Evolutionary conservation across 2,797 vertebrate species (phyloP).

Genomic region (Neopelma chrysocephalum): DNA sequence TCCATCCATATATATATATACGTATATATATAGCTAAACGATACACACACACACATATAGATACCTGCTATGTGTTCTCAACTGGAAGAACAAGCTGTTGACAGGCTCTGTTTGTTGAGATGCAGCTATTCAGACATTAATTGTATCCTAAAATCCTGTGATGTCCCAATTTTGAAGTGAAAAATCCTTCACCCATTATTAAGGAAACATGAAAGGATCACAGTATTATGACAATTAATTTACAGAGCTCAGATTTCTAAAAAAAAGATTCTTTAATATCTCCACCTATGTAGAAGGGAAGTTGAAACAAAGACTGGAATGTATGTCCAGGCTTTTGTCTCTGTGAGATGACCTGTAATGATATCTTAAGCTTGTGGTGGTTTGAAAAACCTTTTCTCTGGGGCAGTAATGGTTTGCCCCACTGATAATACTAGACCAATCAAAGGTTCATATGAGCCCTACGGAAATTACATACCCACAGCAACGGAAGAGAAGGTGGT

Average conservation of each 20-base stretch:
- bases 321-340: neutral
- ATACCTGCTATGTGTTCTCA: neutral
- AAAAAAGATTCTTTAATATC: neutral
- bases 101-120: neutral
- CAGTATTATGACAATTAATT: neutral
- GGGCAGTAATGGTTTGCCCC: too few relatives aligned
- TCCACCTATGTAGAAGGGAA: neutral
- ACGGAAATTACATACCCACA: too few relatives aligned
- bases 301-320: neutral
- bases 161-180: neutral
- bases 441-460: too few relatives aligned
- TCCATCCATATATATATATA: neutral
- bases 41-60: accelerated
- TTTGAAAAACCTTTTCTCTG: too few relatives aligned
- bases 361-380: too few relatives aligned
- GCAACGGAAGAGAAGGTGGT: too few relatives aligned
- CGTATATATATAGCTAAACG: neutral
- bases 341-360: neutral
- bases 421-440: too few relatives aligned
- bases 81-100: neutral
- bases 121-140: neutral
- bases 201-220: neutral
- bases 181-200: neutral
- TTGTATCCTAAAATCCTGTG: neutral
- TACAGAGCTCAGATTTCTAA: neutral